Evolutionary conservation across 2,797 vertebrate genomes (phyloP).

Genomic region (Clamator glandarius): DNA sequence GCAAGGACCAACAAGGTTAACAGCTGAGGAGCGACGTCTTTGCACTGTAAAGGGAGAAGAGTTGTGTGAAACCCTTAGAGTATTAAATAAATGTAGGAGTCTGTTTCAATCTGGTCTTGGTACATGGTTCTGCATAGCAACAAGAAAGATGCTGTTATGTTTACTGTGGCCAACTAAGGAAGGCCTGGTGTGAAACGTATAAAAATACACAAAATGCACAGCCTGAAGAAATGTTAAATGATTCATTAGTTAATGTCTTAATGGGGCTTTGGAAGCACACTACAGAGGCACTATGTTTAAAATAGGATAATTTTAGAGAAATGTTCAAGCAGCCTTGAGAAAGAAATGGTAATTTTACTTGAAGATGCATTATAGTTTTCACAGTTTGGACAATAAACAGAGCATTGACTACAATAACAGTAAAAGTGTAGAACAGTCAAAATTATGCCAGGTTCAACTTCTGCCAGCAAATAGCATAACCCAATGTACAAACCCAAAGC

Average conservation of each 20-base stretch:
- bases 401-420: background rate
- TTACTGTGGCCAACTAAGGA: background rate
- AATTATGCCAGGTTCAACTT: background rate
- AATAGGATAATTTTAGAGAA: background rate
- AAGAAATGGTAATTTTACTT: background rate
- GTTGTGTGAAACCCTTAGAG: background rate
- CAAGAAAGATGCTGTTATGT: background rate
- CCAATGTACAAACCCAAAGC: background rate
- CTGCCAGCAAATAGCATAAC: background rate
- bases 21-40: background rate
- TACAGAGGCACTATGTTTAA: background rate
- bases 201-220: background rate
- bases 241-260: background rate
- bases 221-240: background rate
- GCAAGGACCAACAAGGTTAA: background rate
- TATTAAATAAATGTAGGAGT: background rate
- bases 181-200: background rate
- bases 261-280: background rate
- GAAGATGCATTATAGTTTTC: background rate
- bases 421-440: background rate
- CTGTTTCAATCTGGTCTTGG: background rate
- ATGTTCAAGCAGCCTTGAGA: background rate
- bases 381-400: background rate
- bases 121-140: background rate
- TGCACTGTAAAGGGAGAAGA: accelerated